Conservation (phyloP, 2,888 invertebrate species). For the Muschampia plurimacula region DNA sequence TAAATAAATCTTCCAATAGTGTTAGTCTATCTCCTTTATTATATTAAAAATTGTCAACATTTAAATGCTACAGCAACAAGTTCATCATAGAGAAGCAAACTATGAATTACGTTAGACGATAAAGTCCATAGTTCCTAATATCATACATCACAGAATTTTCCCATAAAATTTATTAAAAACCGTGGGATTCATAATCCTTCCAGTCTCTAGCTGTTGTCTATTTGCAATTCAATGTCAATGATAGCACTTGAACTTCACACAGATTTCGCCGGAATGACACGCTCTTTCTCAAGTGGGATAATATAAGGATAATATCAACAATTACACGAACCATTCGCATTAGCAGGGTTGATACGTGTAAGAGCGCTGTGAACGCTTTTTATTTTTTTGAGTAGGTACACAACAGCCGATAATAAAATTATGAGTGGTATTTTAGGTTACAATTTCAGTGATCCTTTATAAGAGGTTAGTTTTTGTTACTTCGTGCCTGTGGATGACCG, state of each 20-base stretch:
- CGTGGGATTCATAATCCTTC: background rate
- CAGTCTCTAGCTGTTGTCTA: background rate
- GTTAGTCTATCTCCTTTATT: too few species aligned
- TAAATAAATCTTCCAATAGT: too few species aligned
- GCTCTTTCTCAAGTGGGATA: conserved; percentile 71
- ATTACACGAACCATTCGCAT: conserved; percentile 54
- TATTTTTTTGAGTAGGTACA: background rate
- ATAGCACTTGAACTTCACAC: conserved; percentile 1
- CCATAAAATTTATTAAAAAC: background rate
- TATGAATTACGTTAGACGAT: too few species aligned
- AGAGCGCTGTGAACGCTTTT: conserved; percentile 27
- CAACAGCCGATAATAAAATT: too few species aligned
- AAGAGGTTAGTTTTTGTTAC: too few species aligned
- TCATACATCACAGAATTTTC: background rate
- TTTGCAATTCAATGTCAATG: background rate
- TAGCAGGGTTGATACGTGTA: conserved; percentile 26
- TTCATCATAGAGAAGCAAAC: too few species aligned
- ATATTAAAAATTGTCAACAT: too few species aligned
- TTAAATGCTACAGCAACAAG: too few species aligned
- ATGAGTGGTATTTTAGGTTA: too few species aligned
- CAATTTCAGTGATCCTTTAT: too few species aligned
- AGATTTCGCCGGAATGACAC: conserved; percentile 58
- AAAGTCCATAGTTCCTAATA: too few species aligned
- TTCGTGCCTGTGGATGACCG: too few species aligned
- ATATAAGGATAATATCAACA: conserved; percentile 50